Base-by-base conservation (phyloP, 2,797 vertebrate genomes). In the Australoheros facetus region DNA sequence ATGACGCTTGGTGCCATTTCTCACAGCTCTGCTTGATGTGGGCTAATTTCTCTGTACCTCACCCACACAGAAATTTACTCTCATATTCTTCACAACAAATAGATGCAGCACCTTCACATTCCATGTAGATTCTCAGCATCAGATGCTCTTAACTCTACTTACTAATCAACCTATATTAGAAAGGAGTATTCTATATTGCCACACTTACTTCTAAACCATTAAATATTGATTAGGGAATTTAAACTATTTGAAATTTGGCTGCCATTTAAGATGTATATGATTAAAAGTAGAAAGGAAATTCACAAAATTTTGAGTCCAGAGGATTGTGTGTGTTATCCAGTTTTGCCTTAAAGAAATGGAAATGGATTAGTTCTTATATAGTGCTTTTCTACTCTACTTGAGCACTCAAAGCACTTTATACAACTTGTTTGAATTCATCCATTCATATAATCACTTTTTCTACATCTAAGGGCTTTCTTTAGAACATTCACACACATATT, bases 21-120 rank as follows among this genome's bases (percentile, higher is more conserved):
- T 89, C 78, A 83, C 84, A 87, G 75, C 83, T 39, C 34, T 16
- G 59, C n/a, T 37, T 62, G n/a, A 89, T 88, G 79, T 82, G 72
- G 26, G 71, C 80, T 71, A 66, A 84, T 85, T 57, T 57, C 32
- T 78, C 2, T 26, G 10, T 60, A 42, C 48, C 72, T 75, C 71
- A 37, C 60, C 56, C 62, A 56, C 21, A 56, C 34, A 42, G n/a
- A 62, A 19, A 12, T 56, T 1, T 1, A 56, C 8, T 42, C 11
- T 70, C 30, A 62, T 53, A 17, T 21, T 48, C 42, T 58, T 69
- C 26, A n/a, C 66, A 73, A 78, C 16, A 19, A 56, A 69, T 39
- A n/a, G 5, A 60, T 74, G 17, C 10, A 51, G 23, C 59, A 14
- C 75, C 42, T 19, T 37, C 42, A 77, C 21, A 62, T 71, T 60